Evolutionary conservation across 2,797 vertebrate genomes (phyloP).

Genomic region (Helicolenus hilgendorfi): DNA sequence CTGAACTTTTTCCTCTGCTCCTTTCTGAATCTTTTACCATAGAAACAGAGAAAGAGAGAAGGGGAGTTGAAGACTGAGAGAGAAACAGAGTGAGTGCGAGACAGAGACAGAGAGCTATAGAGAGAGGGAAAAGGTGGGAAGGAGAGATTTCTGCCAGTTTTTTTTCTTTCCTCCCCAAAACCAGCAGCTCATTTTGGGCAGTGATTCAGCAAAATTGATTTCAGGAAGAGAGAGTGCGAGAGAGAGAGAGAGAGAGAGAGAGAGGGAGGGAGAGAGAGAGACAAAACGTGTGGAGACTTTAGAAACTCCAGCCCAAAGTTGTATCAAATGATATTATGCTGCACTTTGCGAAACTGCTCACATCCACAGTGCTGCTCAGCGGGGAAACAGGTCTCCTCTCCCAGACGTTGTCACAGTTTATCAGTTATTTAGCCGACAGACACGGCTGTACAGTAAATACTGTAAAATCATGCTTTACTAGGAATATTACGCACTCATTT

Average conservation of each 20-base stretch:
- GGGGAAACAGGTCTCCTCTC: conserved; percentile 34
- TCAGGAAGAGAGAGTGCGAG: conserved; percentile 52
- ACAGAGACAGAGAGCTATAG: conserved; percentile 17
- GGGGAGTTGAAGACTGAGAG: conserved; percentile 13
- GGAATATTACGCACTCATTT: conserved; percentile 38
- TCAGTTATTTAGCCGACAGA: conserved; percentile 52
- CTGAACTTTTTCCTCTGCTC: conserved; percentile 47
- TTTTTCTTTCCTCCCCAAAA: conserved; percentile 55
- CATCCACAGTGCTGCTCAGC: conserved; percentile 43
- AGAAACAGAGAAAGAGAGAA: conserved; percentile 51
- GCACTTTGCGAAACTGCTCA: conserved; percentile 67
- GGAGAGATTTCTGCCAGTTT: conserved; percentile 61
- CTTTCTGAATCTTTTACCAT: conserved; percentile 56
- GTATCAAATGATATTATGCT: conserved; percentile 67
- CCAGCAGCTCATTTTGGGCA: conserved; percentile 81
- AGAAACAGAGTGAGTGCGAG: conserved; percentile 14
- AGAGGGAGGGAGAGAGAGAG: conserved; percentile 14
- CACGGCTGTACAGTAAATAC: conserved; percentile 49
- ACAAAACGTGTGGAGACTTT: conserved; percentile 72
- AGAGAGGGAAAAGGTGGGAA: conserved; percentile 45
- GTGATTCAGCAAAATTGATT: conserved; percentile 88
- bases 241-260: conserved; percentile 7
- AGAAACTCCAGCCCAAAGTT: conserved; percentile 78
- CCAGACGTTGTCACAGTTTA: conserved; percentile 36
- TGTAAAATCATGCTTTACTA: conserved; percentile 30